These are phyloP conservation scores for Heteromormyrus szaboi DNA, from an alignment of 2,797 vertebrate genomes.

Conservation along the genomic window DNA sequence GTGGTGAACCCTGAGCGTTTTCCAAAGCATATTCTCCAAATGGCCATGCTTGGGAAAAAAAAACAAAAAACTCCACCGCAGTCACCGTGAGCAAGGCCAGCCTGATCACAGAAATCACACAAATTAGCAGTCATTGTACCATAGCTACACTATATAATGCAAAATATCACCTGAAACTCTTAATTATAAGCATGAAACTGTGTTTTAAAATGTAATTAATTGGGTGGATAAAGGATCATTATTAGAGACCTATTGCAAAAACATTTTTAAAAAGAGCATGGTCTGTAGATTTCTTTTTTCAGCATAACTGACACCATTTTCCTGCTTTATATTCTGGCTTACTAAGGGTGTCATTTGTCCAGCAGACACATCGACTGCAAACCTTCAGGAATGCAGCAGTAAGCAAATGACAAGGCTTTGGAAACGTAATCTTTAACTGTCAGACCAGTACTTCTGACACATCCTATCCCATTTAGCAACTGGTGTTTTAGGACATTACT, in stretches of 20 bases:
- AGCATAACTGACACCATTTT: not conserved
- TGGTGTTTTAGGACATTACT: not conserved
- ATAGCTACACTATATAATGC: not conserved
- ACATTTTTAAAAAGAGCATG: not conserved
- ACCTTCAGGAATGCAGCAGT: not conserved
- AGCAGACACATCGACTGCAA: not conserved
- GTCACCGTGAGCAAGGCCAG: not conserved
- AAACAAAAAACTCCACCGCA: not conserved
- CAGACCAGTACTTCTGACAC: not conserved
- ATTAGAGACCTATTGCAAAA: not conserved
- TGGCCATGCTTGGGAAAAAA: not conserved
- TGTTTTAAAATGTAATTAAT: not conserved
- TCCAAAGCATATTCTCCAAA: conserved; percentile 60
- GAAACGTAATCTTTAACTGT: not conserved
- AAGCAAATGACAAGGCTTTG: not conserved
- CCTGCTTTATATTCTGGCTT: not conserved
- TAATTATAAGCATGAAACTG: not conserved
- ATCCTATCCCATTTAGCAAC: not conserved
- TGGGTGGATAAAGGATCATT: not conserved
- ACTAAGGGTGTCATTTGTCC: not conserved
- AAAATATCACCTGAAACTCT: not conserved
- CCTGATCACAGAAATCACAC: not conserved
- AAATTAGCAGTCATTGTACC: not conserved
- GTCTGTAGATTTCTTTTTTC: not conserved
- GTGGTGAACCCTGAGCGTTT: conserved; percentile 30